A percentile compares a stretch with the other conserved stretches of the same genome.
Conservation (phyloP, 2,113 vertebrate species). For the Acrocephalus arundinaceus region DNA sequence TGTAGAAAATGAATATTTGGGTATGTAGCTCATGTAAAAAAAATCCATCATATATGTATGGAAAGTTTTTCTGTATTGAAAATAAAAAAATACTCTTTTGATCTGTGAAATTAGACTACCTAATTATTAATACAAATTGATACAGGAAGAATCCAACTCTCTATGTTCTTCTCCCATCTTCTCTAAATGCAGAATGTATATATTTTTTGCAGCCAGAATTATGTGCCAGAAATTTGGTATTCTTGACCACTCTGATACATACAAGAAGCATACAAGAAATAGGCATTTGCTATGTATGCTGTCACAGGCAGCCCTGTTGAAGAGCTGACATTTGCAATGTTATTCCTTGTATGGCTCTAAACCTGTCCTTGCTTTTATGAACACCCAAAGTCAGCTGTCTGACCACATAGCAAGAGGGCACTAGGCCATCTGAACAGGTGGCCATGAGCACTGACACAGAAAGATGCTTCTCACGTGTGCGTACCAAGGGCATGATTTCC, state of each 20-base stretch:
- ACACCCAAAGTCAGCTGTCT: neutral
- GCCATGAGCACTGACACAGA: constrained; percentile 23
- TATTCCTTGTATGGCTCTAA: neutral
- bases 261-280: neutral
- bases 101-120: neutral
- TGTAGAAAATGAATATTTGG: neutral
- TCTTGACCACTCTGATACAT: neutral
- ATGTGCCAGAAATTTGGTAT: neutral
- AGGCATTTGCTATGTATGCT: neutral
- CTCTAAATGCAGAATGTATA: neutral
- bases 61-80: neutral
- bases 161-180: neutral
- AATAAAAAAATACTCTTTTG: neutral
- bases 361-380: neutral
- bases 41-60: too few relatives aligned
- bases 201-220: neutral
- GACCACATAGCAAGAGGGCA: neutral
- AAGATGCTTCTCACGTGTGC: constrained; percentile 14
- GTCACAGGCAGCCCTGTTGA: neutral
- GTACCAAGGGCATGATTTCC: neutral
- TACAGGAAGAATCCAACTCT: neutral
- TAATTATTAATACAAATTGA: neutral
- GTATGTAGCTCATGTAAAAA: neutral
- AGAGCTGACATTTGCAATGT: neutral
- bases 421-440: constrained; percentile 56